These are phyloP conservation scores for Scrobipalpa atriplicella DNA, from an alignment of 2,888 invertebrate genomes.

Conservation along the genomic window DNA sequence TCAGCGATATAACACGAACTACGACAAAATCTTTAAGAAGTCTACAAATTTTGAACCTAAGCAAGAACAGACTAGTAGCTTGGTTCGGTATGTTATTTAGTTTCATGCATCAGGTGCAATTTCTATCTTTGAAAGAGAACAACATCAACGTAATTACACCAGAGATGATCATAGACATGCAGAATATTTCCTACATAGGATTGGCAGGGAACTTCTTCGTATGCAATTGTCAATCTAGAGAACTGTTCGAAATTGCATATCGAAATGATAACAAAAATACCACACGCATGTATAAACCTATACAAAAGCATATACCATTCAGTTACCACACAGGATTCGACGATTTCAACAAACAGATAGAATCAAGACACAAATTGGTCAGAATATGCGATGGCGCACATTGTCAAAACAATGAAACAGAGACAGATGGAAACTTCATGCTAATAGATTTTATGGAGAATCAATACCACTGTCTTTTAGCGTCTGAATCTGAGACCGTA, in stretches of 20 bases:
- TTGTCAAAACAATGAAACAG: conserved; percentile 34
- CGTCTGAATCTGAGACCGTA: conserved; percentile 43
- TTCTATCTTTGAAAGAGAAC: conserved; percentile 77
- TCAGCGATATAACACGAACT: conserved; percentile 54
- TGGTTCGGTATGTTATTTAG: conserved; percentile 78
- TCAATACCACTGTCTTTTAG: conserved; percentile 52
- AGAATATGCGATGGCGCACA: conserved; percentile 38
- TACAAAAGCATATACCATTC: not conserved
- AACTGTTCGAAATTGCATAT: conserved; percentile 70
- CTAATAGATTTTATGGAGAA: conserved; percentile 53
- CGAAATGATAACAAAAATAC: conserved; percentile 41
- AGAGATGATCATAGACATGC: conserved; percentile 82
- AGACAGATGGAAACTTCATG: conserved; percentile 46
- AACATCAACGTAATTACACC: conserved; percentile 80
- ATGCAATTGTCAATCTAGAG: conserved; percentile 81
- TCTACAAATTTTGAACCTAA: conserved; percentile 76
- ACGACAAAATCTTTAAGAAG: conserved; percentile 57
- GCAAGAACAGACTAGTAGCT: conserved; percentile 77
- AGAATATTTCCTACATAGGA: conserved; percentile 68
- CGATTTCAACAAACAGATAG: conserved; percentile 49
- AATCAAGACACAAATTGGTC: conserved; percentile 41
- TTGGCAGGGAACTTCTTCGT: conserved; percentile 82
- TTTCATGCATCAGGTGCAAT: conserved; percentile 60
- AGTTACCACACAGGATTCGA: conserved; percentile 50
- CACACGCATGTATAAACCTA: not conserved